Conservation (phyloP, 2,113 vertebrate species). For the Lamprotornis superbus region DNA sequence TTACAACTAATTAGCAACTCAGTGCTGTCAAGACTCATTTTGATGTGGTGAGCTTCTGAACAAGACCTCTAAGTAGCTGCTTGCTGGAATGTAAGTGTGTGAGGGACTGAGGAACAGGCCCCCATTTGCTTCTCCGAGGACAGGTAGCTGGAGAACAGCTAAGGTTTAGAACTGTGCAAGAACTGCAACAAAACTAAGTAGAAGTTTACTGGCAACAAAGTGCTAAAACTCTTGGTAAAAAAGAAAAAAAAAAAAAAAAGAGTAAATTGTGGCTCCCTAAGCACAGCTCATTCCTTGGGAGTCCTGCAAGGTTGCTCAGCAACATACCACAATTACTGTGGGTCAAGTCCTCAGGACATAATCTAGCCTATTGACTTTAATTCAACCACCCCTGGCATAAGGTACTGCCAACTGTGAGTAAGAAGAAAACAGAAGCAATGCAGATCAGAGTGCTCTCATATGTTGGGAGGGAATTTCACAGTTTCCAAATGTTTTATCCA, state of each 20-base stretch:
- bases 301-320: not conserved
- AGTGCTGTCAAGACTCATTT: not conserved
- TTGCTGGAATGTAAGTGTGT: not conserved
- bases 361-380: slow-evolving; percentile 50
- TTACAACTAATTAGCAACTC: not conserved
- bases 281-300: slow-evolving; percentile 7
- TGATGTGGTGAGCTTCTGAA: not conserved
- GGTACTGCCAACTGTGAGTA: slow-evolving; percentile 11
- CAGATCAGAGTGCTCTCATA: not conserved
- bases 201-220: slow-evolving; percentile 14
- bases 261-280: not conserved
- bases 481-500: not conserved
- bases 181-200: not conserved
- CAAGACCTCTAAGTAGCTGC: not conserved
- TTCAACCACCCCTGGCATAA: slow-evolving; percentile 2
- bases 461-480: not conserved
- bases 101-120: fast-evolving
- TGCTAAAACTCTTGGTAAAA: not conserved
- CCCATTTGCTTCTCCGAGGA: not conserved
- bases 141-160: not conserved
- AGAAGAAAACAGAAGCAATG: not conserved
- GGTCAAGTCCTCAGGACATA: slow-evolving; percentile 53
- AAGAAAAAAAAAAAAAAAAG: not conserved
- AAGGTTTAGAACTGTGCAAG: not conserved
- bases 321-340: slow-evolving; percentile 26